Conservation (phyloP, 2,888 invertebrate species). For the Tribolium freemani region DNA sequence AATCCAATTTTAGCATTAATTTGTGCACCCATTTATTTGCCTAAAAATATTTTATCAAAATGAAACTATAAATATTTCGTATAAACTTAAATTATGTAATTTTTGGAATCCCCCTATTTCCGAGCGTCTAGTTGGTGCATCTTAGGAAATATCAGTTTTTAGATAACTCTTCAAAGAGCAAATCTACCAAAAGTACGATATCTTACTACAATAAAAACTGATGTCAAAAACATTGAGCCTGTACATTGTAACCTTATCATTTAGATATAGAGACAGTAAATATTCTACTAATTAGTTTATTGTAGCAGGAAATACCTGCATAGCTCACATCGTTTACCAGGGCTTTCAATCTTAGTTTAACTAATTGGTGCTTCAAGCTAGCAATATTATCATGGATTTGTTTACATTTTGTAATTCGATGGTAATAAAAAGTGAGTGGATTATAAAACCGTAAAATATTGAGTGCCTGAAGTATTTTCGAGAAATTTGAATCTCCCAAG, state of each 20-base stretch:
- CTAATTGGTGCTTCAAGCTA: background rate
- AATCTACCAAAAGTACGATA: no score
- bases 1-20: no score
- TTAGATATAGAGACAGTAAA: background rate
- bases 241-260: background rate
- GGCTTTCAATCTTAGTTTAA: background rate
- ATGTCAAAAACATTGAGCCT: no score
- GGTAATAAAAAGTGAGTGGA: background rate
- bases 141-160: no score
- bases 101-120: no score
- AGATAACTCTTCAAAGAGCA: no score
- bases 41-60: no score
- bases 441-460: background rate
- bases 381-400: background rate
- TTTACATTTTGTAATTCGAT: background rate
- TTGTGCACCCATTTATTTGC: no score
- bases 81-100: no score
- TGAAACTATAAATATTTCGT: no score
- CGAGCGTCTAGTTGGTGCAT: no score
- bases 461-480: background rate
- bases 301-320: background rate
- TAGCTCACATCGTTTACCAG: background rate
- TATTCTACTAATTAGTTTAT: background rate
- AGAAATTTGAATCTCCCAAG: background rate
- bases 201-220: background rate